These are phyloP conservation scores for Trachelus iudaicus DNA, from an alignment of 2,888 invertebrate species.

Conservation along the genomic window DNA sequence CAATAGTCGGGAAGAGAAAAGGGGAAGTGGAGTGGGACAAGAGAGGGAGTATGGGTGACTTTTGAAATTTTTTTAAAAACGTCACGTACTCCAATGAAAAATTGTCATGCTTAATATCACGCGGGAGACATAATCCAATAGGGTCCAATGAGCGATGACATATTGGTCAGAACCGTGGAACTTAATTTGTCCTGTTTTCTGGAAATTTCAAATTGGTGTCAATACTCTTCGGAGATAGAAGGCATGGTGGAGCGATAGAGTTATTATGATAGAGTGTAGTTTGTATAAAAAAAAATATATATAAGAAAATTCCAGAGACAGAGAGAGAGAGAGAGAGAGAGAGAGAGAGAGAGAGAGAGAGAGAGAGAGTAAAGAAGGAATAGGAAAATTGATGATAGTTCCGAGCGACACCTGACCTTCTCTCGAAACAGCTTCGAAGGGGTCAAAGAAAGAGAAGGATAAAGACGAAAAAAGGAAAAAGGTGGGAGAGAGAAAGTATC, in stretches of 20 bases:
- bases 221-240: neutral
- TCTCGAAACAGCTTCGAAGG: slow-evolving; percentile 23
- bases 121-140: neutral
- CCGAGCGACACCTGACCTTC: slow-evolving; percentile 22
- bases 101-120: neutral
- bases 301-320: neutral
- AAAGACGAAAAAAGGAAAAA: neutral
- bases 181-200: neutral
- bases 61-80: neutral
- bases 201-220: neutral
- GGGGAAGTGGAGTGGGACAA: neutral
- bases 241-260: neutral
- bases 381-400: slow-evolving; percentile 1
- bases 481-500: slow-evolving; percentile 4
- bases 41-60: too few species aligned
- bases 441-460: slow-evolving; percentile 13
- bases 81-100: neutral
- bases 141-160: neutral
- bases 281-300: neutral
- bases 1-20: neutral
- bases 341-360: too few species aligned
- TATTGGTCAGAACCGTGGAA: neutral
- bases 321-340: too few species aligned
- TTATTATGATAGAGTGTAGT: neutral
- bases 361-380: neutral